A percentile compares a stretch with the other conserved stretches of the same genome.
These are phyloP conservation scores for Bolinopsis microptera DNA, from an alignment of 37 sponge, comb jelly and placozoan genomes.

Conservation along the genomic window DNA sequence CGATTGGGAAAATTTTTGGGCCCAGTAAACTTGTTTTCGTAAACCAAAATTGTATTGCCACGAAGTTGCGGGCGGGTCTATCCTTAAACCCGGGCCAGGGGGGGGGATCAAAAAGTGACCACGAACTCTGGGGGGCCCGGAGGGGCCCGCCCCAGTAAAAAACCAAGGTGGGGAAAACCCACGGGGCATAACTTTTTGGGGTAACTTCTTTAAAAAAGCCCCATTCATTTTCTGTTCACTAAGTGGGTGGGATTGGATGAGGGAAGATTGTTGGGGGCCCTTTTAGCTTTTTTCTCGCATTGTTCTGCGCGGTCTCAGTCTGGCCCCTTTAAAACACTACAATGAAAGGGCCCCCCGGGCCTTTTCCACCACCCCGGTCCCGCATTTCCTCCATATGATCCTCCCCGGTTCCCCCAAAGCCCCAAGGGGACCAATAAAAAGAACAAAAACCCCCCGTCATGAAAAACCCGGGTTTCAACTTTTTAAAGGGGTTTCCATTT, in stretches of 20 bases:
- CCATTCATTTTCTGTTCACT: not conserved
- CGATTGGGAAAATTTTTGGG: not conserved
- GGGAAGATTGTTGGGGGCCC: not conserved
- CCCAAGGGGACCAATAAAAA: not conserved
- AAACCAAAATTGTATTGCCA: not conserved
- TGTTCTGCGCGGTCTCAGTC: not conserved
- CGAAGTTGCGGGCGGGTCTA: not conserved
- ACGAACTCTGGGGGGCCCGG: not conserved
- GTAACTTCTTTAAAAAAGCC: not conserved
- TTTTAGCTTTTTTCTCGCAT: not conserved
- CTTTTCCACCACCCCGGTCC: no score
- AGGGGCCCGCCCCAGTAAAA: not conserved
- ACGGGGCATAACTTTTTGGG: not conserved
- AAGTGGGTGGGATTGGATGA: not conserved
- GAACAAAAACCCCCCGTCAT: no score
- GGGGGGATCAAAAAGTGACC: not conserved
- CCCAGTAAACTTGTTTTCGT: not conserved
- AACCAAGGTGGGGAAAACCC: not conserved
- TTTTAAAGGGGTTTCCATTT: no score
- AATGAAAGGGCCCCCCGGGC: not conserved
- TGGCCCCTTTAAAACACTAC: not conserved
- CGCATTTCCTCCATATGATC: no score
- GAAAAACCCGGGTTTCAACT: no score
- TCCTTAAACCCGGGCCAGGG: not conserved
- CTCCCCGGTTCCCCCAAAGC: not conserved